Conservation (phyloP, 2,113 vertebrate genomes). For the Prinia subflava region DNA sequence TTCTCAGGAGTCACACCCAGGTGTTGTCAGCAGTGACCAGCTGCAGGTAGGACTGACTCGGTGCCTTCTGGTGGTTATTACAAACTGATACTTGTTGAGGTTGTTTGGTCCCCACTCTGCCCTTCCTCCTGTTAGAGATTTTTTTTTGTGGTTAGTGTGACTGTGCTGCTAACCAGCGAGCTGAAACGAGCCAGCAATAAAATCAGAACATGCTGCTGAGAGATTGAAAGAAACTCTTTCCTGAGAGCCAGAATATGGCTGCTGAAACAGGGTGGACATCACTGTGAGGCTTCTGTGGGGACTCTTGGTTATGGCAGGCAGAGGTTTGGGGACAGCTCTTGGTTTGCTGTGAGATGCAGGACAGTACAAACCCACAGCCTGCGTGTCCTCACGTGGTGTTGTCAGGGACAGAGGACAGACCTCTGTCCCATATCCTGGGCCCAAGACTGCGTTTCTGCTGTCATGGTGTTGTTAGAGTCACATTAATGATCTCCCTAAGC, state of each 20-base stretch:
- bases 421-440: fast-evolving
- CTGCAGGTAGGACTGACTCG: constrained; percentile 45
- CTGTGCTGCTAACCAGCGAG: neutral
- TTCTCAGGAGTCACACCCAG: neutral
- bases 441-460: neutral
- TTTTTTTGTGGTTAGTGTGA: neutral
- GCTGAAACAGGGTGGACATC: neutral
- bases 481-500: neutral
- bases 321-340: neutral
- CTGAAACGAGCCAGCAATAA: neutral
- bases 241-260: neutral
- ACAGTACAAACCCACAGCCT: neutral
- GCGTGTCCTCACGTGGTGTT: fast-evolving
- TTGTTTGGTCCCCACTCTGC: neutral
- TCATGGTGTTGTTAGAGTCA: neutral
- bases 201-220: neutral
- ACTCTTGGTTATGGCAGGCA: neutral
- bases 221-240: neutral
- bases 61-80: neutral
- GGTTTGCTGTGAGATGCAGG: neutral
- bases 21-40: constrained; percentile 15
- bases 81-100: neutral
- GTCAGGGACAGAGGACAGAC: neutral
- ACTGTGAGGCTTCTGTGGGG: fast-evolving
- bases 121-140: neutral